Evolutionary conservation across 2,113 vertebrate genomes (phyloP).

Genomic region (Neoarius graeffei): DNA sequence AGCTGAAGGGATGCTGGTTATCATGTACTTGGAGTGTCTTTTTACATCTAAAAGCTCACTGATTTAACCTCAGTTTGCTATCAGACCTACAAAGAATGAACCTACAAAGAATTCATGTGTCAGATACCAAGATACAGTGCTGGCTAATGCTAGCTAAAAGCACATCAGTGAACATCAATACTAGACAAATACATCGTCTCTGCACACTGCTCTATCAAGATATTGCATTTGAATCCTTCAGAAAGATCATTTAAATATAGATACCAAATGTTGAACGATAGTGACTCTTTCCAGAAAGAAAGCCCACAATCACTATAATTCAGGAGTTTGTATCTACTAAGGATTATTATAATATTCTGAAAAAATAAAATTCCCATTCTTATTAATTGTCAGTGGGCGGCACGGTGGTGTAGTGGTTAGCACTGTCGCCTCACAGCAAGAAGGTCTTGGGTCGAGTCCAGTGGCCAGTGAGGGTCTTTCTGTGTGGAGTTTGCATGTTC

Average conservation of each 20-base stretch:
- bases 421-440: no score
- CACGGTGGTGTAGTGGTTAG: no score
- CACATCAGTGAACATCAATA: not conserved
- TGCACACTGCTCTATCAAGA: not conserved
- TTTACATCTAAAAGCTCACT: slow-evolving; percentile 12
- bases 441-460: no score
- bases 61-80: slow-evolving; percentile 30
- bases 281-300: not conserved
- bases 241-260: slow-evolving; percentile 5
- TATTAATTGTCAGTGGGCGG: not conserved
- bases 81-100: slow-evolving; percentile 13
- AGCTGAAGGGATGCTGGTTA: not conserved
- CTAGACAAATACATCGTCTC: not conserved
- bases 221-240: not conserved
- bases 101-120: not conserved
- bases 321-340: not conserved
- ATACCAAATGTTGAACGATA: not conserved
- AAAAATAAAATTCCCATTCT: not conserved
- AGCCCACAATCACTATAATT: not conserved
- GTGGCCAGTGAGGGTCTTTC: no score
- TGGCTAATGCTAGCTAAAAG: not conserved
- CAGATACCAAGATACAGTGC: not conserved
- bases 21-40: slow-evolving; percentile 20
- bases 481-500: no score
- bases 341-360: not conserved